Conservation (phyloP, 2,888 invertebrate species). For the Lymantria dispar region DNA sequence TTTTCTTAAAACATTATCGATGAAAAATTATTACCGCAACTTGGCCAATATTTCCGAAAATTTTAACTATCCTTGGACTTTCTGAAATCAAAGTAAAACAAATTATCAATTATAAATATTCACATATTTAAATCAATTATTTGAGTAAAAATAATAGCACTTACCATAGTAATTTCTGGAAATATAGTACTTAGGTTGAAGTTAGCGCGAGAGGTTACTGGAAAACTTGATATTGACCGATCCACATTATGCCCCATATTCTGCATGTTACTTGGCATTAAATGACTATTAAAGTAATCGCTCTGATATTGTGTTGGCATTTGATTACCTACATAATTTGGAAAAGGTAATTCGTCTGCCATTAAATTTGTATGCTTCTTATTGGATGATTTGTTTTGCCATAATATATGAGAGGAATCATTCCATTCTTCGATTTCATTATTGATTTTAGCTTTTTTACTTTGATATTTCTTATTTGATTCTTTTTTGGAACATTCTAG, state of each 20-base stretch:
- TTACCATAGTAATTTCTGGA: conserved; percentile 89
- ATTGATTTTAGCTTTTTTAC: conserved; percentile 61
- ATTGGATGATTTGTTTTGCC: conserved; percentile 65
- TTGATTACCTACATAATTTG: conserved; percentile 70
- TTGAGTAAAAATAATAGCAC: conserved; percentile 19
- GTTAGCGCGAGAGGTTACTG: conserved; percentile 83
- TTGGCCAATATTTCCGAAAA: conserved; percentile 1
- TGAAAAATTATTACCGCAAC: background rate
- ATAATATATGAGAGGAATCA: conserved; percentile 59
- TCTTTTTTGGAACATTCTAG: conserved; percentile 77
- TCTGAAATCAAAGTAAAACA: conserved; percentile 55
- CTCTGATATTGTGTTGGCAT: conserved; percentile 70
- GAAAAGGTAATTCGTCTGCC: conserved; percentile 65
- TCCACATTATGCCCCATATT: conserved; percentile 60
- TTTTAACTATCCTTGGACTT: conserved; percentile 64
- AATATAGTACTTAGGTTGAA: conserved; percentile 92
- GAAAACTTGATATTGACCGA: conserved; percentile 60
- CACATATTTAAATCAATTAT: background rate
- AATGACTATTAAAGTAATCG: conserved; percentile 69
- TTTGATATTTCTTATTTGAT: conserved; percentile 69
- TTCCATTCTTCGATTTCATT: conserved; percentile 70
- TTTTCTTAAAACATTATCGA: background rate
- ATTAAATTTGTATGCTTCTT: conserved; percentile 65
- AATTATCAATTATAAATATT: background rate
- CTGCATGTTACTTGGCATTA: conserved; percentile 68